phyloP scores from a whole-genome alignment of 2,888 invertebrate genomes.

The Therioaphis trifolii region DNA sequence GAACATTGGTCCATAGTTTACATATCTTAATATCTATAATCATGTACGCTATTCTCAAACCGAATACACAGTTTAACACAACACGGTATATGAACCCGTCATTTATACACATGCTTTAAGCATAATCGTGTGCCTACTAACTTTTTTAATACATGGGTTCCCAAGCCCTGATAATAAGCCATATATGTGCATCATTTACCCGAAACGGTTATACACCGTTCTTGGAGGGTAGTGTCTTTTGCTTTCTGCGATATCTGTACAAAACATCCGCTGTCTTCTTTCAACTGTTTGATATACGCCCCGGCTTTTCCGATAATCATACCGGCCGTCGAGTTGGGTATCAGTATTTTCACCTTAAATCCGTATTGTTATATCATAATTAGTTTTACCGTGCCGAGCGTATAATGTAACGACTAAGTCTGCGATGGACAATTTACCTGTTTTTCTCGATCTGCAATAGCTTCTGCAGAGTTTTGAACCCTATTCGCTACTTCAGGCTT shows the following conservation, averaged over 20 bases:
- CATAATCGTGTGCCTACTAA: no score
- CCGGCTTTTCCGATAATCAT: constrained; percentile 98
- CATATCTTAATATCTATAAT: no score
- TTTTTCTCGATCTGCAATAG: constrained; percentile 78
- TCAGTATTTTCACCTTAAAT: constrained; percentile 81
- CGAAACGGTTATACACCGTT: constrained; percentile 94
- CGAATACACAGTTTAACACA: no score
- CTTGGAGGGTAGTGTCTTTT: constrained; percentile 88
- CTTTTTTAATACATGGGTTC: no score
- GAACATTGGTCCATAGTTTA: no score
- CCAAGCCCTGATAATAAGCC: not conserved
- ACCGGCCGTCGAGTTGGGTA: constrained; percentile 95
- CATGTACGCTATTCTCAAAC: no score
- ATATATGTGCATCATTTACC: constrained; percentile 72
- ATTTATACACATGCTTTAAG: no score
- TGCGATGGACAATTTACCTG: constrained; percentile 71
- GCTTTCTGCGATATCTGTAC: constrained; percentile 97
- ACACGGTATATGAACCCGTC: no score
- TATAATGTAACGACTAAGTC: no score
- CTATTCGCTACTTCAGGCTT: constrained; percentile 89
- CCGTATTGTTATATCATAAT: not conserved
- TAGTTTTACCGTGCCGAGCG: no score
- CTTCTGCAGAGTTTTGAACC: constrained; percentile 69
- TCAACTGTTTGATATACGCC: constrained; percentile 94
- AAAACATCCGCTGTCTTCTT: constrained; percentile 93